Conservation (phyloP, 2,888 invertebrate species). For the Shargacucullia verbasci region DNA sequence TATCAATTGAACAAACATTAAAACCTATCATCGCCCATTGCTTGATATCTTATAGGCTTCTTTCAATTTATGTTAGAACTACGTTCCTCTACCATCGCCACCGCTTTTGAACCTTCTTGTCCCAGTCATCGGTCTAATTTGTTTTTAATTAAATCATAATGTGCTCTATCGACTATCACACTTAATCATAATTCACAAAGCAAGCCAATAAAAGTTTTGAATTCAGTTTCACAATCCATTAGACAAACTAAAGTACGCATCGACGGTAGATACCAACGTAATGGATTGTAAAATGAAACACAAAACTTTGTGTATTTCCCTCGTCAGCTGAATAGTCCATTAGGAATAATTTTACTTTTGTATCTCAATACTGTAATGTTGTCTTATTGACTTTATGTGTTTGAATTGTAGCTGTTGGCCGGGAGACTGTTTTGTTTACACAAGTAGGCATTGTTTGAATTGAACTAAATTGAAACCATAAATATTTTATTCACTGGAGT, state of each 20-base stretch:
- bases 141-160: too few relatives aligned
- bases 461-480: neutral
- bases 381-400: constrained; percentile 1
- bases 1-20: too few relatives aligned
- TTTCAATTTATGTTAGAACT: too few relatives aligned
- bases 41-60: too few relatives aligned
- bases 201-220: constrained; percentile 5
- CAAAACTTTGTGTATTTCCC: constrained; percentile 33
- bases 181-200: too few relatives aligned
- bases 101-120: too few relatives aligned
- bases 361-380: constrained; percentile 16
- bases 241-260: constrained; percentile 11
- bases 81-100: too few relatives aligned
- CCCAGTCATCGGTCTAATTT: too few relatives aligned
- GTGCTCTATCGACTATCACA: too few relatives aligned
- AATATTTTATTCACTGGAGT: too few relatives aligned
- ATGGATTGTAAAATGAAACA: constrained; percentile 33
- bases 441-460: constrained; percentile 5
- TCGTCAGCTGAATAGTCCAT: constrained; percentile 5
- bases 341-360: constrained; percentile 15
- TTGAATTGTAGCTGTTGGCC: neutral
- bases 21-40: too few relatives aligned
- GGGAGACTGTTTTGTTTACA: constrained; percentile 2
- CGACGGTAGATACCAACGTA: constrained; percentile 16
- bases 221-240: constrained; percentile 25